Conservation (phyloP, 2,113 vertebrate genomes). For the Dicerorhinus sumatrensis region DNA sequence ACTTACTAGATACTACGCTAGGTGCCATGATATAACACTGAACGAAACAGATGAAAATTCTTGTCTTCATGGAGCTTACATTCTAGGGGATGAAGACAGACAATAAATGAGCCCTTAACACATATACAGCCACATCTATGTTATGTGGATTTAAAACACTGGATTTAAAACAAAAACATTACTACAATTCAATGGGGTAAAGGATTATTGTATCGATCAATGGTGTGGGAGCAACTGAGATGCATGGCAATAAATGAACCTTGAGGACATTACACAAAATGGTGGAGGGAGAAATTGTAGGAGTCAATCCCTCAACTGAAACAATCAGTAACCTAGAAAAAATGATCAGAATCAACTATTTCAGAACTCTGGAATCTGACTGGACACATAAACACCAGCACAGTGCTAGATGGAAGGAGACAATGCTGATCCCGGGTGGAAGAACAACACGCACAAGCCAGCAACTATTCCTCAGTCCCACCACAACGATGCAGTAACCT, state of each 20-base stretch:
- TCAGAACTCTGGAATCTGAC: not conserved
- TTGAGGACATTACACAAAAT: not conserved
- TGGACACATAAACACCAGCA: not conserved
- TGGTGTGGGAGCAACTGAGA: not conserved
- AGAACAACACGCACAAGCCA: fast-evolving
- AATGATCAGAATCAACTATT: not conserved
- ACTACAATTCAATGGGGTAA: not conserved
- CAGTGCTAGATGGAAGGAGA: not conserved
- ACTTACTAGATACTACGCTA: not conserved
- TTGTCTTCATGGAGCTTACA: not conserved
- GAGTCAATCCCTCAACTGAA: not conserved
- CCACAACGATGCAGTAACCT: fast-evolving
- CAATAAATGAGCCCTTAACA: not conserved
- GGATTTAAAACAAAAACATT: not conserved
- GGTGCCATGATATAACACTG: not conserved
- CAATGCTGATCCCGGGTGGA: fast-evolving
- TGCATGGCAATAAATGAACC: not conserved
- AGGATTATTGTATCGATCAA: too few species aligned
- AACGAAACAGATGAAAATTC: not conserved
- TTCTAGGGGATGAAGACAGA: not conserved
- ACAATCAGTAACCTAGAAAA: not conserved
- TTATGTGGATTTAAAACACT: too few species aligned
- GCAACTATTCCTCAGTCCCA: fast-evolving
- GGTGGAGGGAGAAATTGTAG: not conserved
- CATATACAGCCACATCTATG: not conserved